These are phyloP conservation scores for Aplochiton taeniatus DNA, from an alignment of 2,797 vertebrate species.

Conservation along the genomic window DNA sequence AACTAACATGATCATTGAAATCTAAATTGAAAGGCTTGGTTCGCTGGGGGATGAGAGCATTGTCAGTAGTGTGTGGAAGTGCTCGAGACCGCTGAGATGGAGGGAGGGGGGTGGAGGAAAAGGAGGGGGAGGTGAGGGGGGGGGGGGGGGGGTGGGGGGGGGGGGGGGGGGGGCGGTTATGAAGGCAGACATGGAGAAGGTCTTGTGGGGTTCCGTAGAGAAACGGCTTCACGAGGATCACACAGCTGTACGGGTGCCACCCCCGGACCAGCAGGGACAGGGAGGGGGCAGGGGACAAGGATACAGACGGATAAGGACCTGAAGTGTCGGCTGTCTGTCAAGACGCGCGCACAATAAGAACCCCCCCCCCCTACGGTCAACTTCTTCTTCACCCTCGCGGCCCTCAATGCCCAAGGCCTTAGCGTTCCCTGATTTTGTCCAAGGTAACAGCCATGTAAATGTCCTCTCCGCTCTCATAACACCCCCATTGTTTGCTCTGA, in stretches of 20 bases:
- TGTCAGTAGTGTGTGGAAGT: conserved; percentile 59
- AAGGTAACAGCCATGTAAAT: conserved; percentile 7
- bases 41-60: conserved; percentile 48
- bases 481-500: conserved; percentile 6
- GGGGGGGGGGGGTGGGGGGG: conserved; percentile 6
- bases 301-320: too few species aligned
- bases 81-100: conserved; percentile 24
- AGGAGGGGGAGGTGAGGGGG: conserved; percentile 7
- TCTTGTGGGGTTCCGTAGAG: too few species aligned
- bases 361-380: background rate
- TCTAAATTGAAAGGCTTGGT: conserved; percentile 81
- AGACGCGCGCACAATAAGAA: too few species aligned
- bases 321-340: too few species aligned
- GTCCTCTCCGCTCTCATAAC: conserved; percentile 5
- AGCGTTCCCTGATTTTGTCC: conserved; percentile 28
- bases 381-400: conserved; percentile 28
- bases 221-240: too few species aligned
- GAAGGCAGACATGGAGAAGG: background rate
- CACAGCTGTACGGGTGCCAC: too few species aligned
- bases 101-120: conserved; percentile 1
- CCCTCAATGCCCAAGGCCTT: conserved; percentile 8
- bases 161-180: conserved; percentile 9
- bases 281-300: too few species aligned
- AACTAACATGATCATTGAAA: conserved; percentile 86
- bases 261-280: too few species aligned